These are phyloP conservation scores for Drymodes brunneopygia DNA, from an alignment of 2,113 vertebrate species.

Conservation along the genomic window DNA sequence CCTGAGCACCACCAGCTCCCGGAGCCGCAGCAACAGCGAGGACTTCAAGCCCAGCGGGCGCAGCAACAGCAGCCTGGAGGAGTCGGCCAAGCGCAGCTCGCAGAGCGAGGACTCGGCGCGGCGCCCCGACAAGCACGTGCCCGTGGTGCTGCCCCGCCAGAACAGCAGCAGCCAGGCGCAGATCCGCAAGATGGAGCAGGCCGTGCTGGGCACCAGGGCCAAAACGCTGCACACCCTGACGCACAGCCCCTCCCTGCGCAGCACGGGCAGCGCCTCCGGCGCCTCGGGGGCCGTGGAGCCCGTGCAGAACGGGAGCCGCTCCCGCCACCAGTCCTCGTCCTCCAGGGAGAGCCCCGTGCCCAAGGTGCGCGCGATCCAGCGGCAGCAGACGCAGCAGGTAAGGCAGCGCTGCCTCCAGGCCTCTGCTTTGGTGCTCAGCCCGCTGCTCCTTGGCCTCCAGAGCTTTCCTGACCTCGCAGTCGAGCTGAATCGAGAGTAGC, in stretches of 20 bases:
- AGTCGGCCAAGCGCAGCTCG: constrained; percentile 76
- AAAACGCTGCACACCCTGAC: constrained; percentile 75
- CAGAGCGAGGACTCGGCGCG: constrained; percentile 81
- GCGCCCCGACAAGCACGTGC: constrained; percentile 68
- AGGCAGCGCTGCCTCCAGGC: neutral
- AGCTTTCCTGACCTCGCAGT: neutral
- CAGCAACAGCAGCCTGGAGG: constrained; percentile 89
- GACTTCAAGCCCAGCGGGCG: constrained; percentile 78
- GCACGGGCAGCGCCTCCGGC: constrained; percentile 78
- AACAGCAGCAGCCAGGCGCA: constrained; percentile 85
- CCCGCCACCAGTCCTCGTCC: constrained; percentile 78
- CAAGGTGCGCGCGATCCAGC: constrained; percentile 73
- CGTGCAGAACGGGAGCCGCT: constrained; percentile 68
- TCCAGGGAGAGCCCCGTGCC: constrained; percentile 82
- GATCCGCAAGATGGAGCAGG: constrained; percentile 84
- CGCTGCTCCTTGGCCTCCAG: neutral
- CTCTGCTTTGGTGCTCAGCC: neutral
- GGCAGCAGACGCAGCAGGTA: constrained; percentile 79
- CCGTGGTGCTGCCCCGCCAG: constrained; percentile 82
- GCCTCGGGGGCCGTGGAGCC: constrained; percentile 69
- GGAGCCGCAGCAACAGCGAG: constrained; percentile 86
- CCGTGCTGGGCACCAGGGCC: constrained; percentile 73
- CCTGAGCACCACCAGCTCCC: constrained; percentile 89
- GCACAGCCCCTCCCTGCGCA: constrained; percentile 80
- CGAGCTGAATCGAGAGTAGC: neutral